These are phyloP conservation scores for Kryptolebias ocellatus DNA, from an alignment of 2,797 vertebrate species.

Conservation along the genomic window DNA sequence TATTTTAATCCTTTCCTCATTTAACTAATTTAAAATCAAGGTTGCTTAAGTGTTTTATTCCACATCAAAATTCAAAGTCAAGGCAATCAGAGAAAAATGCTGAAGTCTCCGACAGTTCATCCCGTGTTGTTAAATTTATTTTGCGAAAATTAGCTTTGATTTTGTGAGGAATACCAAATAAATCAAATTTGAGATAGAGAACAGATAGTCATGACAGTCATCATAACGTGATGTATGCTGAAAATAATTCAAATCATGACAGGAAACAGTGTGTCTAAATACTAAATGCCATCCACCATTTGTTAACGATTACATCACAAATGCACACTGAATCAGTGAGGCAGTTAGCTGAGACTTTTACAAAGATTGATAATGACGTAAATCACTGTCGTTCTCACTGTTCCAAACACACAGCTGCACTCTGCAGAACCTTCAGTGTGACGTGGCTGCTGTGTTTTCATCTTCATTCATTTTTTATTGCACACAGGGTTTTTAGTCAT, in stretches of 20 bases:
- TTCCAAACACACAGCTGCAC: slow-evolving; percentile 27
- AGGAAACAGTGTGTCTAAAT: not conserved
- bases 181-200: not conserved
- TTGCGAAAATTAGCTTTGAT: slow-evolving; percentile 1
- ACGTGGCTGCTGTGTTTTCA: slow-evolving; percentile 20
- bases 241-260: not conserved
- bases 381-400: slow-evolving; percentile 16
- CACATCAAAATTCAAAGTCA: slow-evolving; percentile 9
- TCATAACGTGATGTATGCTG: slow-evolving; percentile 6
- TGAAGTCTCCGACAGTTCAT: slow-evolving; percentile 8
- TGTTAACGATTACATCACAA: slow-evolving; percentile 10
- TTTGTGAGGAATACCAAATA: not conserved
- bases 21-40: not conserved
- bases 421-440: slow-evolving; percentile 10
- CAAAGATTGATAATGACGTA: slow-evolving; percentile 24
- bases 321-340: slow-evolving; percentile 7
- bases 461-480: slow-evolving; percentile 2
- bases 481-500: slow-evolving; percentile 24
- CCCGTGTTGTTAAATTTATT: not conserved
- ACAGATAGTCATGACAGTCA: not conserved
- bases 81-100: slow-evolving; percentile 7
- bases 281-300: not conserved
- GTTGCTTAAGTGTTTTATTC: not conserved
- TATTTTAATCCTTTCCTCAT: not conserved
- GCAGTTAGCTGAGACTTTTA: slow-evolving; percentile 13